Base-by-base conservation (phyloP, 2,888 invertebrate species). In the Scrobipalpa costella region DNA sequence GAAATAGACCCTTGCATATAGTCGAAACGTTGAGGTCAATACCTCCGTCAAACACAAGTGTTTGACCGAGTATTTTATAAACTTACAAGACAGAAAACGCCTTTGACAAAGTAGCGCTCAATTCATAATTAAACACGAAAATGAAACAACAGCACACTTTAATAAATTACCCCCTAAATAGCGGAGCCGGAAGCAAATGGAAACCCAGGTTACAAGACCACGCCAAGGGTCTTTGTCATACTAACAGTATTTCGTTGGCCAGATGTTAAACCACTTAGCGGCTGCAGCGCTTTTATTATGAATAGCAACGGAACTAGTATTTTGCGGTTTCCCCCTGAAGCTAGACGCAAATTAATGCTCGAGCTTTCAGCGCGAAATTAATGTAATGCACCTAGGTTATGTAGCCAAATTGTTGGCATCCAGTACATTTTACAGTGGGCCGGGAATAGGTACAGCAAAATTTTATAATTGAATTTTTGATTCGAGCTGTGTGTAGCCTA, bases 281-380 rank as follows among this genome's bases (percentile, higher is more conserved):
- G 88, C 83, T 82, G 84, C 87, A 77, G 79, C 84, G 83, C 85
- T 89, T 89, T 87, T 88, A 89, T 89, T 90, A 90, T 90, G 89
- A 90, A 90, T 89, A 87, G 86, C 87, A 86, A 83, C 85, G 86
- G 90, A 87, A 88, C 88, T 87, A 88, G 87, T 89, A 89, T 89
- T 90, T 88, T 89, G 90, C 76, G 90, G 90, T 85, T 84, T 86
- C 85, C 84, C 86, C 78, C 79, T 79, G 79, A 83, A 86, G 83
- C 83, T 83, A 85, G 87, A 85, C 88, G 81, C 89, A 87, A 90
- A 90, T 90, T 89, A 90, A 90, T 89, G 87, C 82, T 83, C 80
- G 78, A 77, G 87, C 88, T 90, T 87, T 88, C 87, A 86, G 88
- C 89, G 86, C 77, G 83, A 87, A 88, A 90, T 90, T 90, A 90